phyloP scores from a whole-genome alignment of 2,113 vertebrate genomes.

The Bagarius yarrelli region DNA sequence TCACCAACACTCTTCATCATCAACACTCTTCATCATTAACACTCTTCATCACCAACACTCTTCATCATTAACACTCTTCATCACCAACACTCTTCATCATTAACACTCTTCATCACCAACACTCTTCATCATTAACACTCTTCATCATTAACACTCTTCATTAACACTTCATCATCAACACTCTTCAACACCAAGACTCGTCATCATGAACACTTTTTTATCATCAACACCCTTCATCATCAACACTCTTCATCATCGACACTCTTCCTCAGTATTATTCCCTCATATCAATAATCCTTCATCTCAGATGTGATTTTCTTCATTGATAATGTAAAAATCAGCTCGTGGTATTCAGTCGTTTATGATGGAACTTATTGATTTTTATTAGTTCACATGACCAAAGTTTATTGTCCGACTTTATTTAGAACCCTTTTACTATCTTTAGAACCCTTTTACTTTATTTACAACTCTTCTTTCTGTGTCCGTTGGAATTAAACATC shows the following conservation, averaged over 20 bases:
- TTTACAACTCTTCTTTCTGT: too few relatives aligned
- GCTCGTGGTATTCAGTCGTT: neutral
- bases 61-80: neutral
- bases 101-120: neutral
- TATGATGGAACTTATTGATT: neutral
- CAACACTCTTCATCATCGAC: neutral
- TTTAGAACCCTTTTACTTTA: neutral
- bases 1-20: neutral
- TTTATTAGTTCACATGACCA: neutral
- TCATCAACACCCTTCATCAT: neutral
- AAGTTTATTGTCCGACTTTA: neutral
- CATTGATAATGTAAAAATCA: neutral
- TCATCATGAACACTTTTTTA: too few relatives aligned
- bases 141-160: conserved; percentile 10
- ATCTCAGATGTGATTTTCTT: neutral
- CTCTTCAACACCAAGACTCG: neutral
- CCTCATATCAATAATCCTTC: neutral
- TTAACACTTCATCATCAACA: neutral
- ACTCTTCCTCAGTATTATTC: too few relatives aligned
- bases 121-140: neutral
- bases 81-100: neutral
- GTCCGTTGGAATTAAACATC: too few relatives aligned
- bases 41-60: too few relatives aligned
- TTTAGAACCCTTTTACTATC: too few relatives aligned
- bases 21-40: neutral